phyloP scores from a whole-genome alignment of 2,888 invertebrate genomes.

The Drosophila kanekoi region DNA sequence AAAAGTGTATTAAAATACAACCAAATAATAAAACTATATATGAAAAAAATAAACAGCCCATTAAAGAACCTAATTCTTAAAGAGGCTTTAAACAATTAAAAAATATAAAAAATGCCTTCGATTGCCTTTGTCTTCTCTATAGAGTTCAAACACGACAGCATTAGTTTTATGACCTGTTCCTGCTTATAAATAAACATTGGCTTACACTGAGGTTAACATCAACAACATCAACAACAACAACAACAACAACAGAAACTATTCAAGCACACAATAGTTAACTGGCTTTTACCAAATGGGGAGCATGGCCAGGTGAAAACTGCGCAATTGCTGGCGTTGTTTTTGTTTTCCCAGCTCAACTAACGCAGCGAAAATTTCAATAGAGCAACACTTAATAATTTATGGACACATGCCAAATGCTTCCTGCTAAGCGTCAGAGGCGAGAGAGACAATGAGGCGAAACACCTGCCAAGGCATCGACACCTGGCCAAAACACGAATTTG shows the following conservation, averaged over 20 bases:
- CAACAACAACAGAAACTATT: conserved; percentile 26
- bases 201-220: conserved; percentile 3
- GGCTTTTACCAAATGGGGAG: conserved; percentile 58
- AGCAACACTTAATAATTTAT: conserved; percentile 57
- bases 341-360: conserved; percentile 2
- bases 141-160: neutral
- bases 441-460: conserved; percentile 70
- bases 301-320: conserved; percentile 53
- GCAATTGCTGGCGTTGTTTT: conserved; percentile 33
- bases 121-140: neutral
- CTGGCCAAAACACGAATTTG: conserved; percentile 50
- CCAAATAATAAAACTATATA: too few relatives aligned
- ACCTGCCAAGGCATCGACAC: conserved; percentile 64
- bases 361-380: conserved; percentile 49
- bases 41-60: too few relatives aligned
- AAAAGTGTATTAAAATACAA: too few relatives aligned
- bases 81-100: too few relatives aligned
- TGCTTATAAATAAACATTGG: conserved; percentile 1
- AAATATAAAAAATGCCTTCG: neutral
- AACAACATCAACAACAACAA: conserved; percentile 29
- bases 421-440: conserved; percentile 46
- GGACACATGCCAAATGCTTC: conserved; percentile 67
- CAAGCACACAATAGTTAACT: conserved; percentile 34
- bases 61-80: neutral
- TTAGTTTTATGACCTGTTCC: conserved; percentile 10